phyloP scores from a whole-genome alignment of 2,113 vertebrate genomes.

The Cryptotis parvus region DNA sequence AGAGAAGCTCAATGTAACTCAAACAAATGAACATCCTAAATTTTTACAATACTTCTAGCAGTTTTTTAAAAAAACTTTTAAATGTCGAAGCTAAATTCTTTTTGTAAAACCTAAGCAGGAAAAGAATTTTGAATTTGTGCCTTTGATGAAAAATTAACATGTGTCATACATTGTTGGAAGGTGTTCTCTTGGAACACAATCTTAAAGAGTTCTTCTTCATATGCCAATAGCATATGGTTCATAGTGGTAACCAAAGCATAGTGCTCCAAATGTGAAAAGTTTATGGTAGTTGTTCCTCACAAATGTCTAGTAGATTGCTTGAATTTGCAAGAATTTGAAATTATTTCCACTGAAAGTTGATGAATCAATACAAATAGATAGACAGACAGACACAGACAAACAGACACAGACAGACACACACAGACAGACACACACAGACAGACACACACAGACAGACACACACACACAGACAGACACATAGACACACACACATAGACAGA shows the following conservation, averaged over 20 bases:
- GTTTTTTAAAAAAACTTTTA: not conserved
- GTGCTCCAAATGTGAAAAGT: not conserved
- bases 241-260: not conserved
- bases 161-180: not conserved
- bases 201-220: not conserved
- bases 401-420: no score
- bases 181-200: constrained; percentile 9
- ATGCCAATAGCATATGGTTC: not conserved
- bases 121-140: not conserved
- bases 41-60: not conserved
- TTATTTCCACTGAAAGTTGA: not conserved
- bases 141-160: constrained; percentile 15
- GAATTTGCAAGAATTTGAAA: not conserved
- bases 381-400: no score
- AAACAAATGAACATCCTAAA: not conserved
- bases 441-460: no score
- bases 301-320: not conserved
- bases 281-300: not conserved
- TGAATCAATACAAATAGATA: not conserved
- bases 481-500: no score
- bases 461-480: no score
- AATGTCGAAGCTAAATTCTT: not conserved
- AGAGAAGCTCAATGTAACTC: not conserved
- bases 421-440: no score
- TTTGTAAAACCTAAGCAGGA: not conserved